phyloP scores from a whole-genome alignment of 2,888 invertebrate species.

The Calameuta pallipes region DNA sequence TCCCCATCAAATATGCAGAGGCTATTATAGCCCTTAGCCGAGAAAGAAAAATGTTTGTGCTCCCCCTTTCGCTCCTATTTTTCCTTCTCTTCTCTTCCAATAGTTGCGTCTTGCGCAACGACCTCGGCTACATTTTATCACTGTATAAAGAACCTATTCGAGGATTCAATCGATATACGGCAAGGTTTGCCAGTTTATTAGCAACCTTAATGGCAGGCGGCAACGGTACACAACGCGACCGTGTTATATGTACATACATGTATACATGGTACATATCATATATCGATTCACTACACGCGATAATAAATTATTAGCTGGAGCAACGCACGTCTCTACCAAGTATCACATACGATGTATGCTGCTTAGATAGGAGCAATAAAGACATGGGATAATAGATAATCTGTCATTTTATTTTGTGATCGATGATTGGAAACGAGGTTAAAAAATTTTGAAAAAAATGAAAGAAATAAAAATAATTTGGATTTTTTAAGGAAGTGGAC shows the following conservation, averaged over 20 bases:
- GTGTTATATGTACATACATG: not conserved
- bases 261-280: no score
- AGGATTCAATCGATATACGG: not conserved
- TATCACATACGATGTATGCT: no score
- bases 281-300: no score
- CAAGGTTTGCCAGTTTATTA: not conserved
- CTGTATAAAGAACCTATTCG: not conserved
- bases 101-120: not conserved
- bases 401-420: no score
- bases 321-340: no score
- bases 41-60: slow-evolving; percentile 44
- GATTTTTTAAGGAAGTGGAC: no score
- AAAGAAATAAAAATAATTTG: no score
- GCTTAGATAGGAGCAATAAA: no score
- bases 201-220: not conserved
- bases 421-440: no score
- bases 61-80: slow-evolving; percentile 20
- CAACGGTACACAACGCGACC: not conserved
- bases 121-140: not conserved
- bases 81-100: not conserved
- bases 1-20: slow-evolving; percentile 50
- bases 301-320: no score
- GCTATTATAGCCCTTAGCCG: slow-evolving; percentile 43
- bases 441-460: no score
- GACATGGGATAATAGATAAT: no score